A percentile compares a stretch with the other conserved stretches of the same genome.
These are phyloP conservation scores for Galbula dea DNA, from an alignment of 2,113 vertebrate species.

Conservation along the genomic window DNA sequence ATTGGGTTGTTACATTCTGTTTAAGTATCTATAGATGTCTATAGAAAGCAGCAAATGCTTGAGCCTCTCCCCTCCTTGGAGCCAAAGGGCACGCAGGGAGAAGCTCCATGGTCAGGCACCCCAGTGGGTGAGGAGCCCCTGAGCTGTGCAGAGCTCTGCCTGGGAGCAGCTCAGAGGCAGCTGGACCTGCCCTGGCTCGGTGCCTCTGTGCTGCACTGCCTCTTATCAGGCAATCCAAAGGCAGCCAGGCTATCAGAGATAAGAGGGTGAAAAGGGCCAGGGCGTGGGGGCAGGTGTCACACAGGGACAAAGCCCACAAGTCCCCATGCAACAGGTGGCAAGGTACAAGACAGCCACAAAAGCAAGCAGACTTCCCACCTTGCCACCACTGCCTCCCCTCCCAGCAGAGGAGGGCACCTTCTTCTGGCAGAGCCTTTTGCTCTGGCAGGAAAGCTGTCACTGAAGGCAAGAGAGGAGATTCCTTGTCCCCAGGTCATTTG, in stretches of 20 bases:
- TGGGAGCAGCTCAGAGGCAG: not conserved
- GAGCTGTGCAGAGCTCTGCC: not conserved
- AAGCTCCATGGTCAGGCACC: fast-evolving
- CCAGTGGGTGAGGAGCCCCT: fast-evolving
- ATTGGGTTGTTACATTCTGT: not conserved
- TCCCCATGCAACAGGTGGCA: fast-evolving
- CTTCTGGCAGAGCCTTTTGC: not conserved
- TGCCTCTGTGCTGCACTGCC: not conserved
- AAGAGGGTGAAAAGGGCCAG: not conserved
- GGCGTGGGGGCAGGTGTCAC: not conserved
- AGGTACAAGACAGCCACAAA: not conserved
- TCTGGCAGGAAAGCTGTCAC: not conserved
- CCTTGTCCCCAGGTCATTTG: not conserved
- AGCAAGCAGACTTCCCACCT: too few relatives aligned
- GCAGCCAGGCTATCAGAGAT: not conserved
- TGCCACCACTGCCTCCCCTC: fast-evolving
- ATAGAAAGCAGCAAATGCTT: not conserved
- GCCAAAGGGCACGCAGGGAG: not conserved
- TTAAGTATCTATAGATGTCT: too few relatives aligned
- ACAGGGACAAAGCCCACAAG: fast-evolving
- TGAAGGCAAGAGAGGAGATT: not conserved
- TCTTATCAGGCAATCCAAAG: not conserved
- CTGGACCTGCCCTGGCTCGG: fast-evolving
- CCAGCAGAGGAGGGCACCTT: not conserved
- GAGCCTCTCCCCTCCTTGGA: not conserved